Evolutionary conservation across 2,797 vertebrate genomes (phyloP).

Genomic region (Meda fulgida): DNA sequence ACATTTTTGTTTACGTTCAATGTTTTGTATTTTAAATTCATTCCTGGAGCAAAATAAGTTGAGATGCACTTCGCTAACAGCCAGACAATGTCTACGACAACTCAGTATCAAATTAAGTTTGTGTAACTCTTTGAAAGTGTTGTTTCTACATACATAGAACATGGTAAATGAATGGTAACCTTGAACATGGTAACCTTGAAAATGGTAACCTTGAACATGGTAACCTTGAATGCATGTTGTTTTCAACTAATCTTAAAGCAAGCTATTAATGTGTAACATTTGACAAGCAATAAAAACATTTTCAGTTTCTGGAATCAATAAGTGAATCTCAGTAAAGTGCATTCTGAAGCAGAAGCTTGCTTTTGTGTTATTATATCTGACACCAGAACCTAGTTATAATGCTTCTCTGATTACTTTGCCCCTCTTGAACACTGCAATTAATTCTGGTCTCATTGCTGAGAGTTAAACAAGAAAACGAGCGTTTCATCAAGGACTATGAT

Average conservation of each 20-base stretch:
- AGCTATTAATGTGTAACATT: background rate
- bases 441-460: slow-evolving; percentile 33
- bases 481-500: slow-evolving; percentile 32
- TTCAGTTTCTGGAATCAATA: slow-evolving; percentile 11
- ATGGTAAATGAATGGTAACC: too few species aligned
- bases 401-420: slow-evolving; percentile 36
- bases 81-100: background rate
- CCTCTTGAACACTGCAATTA: slow-evolving; percentile 28
- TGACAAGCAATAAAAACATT: background rate
- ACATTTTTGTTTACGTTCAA: background rate
- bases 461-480: slow-evolving; percentile 31
- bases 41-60: background rate
- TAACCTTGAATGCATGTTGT: background rate
- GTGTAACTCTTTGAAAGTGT: too few species aligned
- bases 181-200: too few species aligned
- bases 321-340: background rate
- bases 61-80: background rate
- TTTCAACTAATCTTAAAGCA: background rate
- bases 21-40: background rate
- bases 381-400: slow-evolving; percentile 28
- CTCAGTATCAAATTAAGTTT: background rate
- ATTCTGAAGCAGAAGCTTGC: slow-evolving; percentile 11
- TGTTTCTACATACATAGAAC: too few species aligned
- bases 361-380: slow-evolving; percentile 30
- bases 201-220: too few species aligned